Evolutionary conservation across 2,888 invertebrate genomes (phyloP).

Genomic region (Cephus nigrinus): DNA sequence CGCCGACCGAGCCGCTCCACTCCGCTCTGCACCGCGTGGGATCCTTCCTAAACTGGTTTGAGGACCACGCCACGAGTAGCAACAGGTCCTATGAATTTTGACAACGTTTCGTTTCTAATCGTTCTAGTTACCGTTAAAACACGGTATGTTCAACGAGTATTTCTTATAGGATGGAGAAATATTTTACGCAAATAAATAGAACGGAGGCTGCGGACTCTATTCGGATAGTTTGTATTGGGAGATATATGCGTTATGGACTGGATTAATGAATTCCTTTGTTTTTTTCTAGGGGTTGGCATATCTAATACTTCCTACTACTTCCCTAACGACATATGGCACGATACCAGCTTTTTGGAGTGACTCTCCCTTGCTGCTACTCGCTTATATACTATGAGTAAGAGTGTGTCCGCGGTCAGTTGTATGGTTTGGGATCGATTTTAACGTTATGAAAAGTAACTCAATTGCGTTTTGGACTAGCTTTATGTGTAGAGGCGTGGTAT

Average conservation of each 20-base stretch:
- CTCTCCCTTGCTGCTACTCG: not conserved
- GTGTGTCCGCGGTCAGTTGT: not conserved
- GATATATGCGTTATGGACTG: not conserved
- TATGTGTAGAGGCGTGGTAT: not conserved
- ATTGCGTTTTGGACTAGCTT: not conserved
- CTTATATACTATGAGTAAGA: not conserved
- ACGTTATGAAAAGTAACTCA: not conserved
- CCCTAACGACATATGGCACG: not conserved
- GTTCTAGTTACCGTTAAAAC: not conserved
- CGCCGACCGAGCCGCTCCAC: not conserved
- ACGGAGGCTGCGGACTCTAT: not conserved
- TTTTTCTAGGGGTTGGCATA: not conserved
- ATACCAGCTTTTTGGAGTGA: not conserved
- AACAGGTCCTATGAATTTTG: not conserved
- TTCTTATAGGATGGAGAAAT: not conserved
- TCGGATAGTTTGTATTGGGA: not conserved
- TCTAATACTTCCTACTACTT: not conserved
- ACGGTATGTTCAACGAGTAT: not conserved
- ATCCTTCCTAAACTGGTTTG: not conserved
- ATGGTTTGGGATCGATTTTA: not conserved
- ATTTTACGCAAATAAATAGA: not conserved
- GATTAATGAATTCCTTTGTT: not conserved
- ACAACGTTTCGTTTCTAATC: not conserved
- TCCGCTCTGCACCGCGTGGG: not conserved
- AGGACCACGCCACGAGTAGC: not conserved